A percentile compares a stretch with the other conserved stretches of the same genome.
Evolutionary conservation across 2,113 vertebrate genomes (phyloP).

Genomic region (Chunga burmeisteri): DNA sequence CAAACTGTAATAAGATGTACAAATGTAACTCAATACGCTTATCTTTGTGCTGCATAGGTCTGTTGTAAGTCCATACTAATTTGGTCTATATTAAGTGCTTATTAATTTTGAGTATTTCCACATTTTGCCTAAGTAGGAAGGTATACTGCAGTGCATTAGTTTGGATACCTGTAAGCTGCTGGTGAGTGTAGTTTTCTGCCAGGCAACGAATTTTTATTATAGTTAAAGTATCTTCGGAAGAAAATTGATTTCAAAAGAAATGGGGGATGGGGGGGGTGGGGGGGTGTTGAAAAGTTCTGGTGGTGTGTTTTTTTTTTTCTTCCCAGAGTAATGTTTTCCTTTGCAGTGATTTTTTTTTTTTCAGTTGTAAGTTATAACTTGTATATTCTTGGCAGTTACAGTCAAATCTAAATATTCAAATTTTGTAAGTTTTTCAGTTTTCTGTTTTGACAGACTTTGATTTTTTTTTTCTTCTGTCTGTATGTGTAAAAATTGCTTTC

Average conservation of each 20-base stretch:
- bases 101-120: neutral
- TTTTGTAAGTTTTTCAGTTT: neutral
- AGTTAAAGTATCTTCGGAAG: neutral
- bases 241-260: neutral
- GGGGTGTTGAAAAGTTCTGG: neutral
- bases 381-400: neutral
- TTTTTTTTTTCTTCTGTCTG: neutral
- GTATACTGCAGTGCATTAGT: neutral
- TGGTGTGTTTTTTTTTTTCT: neutral
- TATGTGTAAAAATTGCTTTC: neutral
- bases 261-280: neutral
- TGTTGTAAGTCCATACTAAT: neutral
- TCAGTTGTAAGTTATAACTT: neutral
- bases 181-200: fast-evolving
- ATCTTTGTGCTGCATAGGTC: neutral
- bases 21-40: neutral
- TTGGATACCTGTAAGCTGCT: neutral
- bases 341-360: neutral
- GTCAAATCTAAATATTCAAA: neutral
- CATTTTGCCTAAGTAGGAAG: neutral
- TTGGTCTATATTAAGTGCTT: neutral
- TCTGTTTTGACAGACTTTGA: neutral
- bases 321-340: neutral
- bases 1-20: neutral
- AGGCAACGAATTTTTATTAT: neutral